These are phyloP conservation scores for Macropis europaea DNA, from an alignment of 2,888 invertebrate species.

Conservation along the genomic window DNA sequence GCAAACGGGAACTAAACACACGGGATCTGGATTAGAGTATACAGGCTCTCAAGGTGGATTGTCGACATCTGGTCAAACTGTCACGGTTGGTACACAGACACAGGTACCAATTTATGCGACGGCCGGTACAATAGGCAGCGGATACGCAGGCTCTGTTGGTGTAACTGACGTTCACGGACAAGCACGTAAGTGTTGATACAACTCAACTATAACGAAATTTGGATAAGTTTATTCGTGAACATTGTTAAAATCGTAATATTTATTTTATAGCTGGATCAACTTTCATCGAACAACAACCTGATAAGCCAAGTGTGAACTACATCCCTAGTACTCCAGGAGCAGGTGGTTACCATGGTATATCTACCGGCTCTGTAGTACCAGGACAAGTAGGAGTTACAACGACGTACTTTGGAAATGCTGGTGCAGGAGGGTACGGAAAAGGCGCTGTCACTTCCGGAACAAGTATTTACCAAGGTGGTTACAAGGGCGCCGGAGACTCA, in stretches of 20 bases:
- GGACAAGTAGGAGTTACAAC: slow-evolving; percentile 15
- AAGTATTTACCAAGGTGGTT: slow-evolving; percentile 18
- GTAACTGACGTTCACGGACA: slow-evolving; percentile 2
- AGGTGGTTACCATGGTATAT: slow-evolving; percentile 8
- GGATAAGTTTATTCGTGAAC: too few species aligned
- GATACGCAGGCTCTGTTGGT: not conserved
- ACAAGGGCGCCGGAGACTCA: not conserved
- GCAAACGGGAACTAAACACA: slow-evolving; percentile 12
- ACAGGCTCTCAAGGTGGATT: not conserved
- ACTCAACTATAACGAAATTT: too few species aligned
- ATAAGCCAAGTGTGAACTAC: slow-evolving; percentile 9
- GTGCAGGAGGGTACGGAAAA: slow-evolving; percentile 4
- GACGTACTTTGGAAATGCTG: slow-evolving; percentile 5
- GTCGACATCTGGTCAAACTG: not conserved
- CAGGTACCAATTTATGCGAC: slow-evolving; percentile 27
- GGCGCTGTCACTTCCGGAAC: slow-evolving; percentile 1
- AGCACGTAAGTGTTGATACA: slow-evolving; percentile 36
- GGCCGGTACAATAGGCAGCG: slow-evolving; percentile 5
- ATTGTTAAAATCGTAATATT: too few species aligned
- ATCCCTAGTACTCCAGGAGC: not conserved
- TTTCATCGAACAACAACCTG: slow-evolving; percentile 7
- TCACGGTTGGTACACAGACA: slow-evolving; percentile 14
- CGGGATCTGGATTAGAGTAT: not conserved
- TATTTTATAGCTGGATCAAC: slow-evolving; percentile 16
- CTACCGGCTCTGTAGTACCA: not conserved